A percentile compares a stretch with the other conserved stretches of the same genome.
These are phyloP conservation scores for Perdix hodgsoniae DNA, from an alignment of 2,797 vertebrate genomes.

Conservation along the genomic window DNA sequence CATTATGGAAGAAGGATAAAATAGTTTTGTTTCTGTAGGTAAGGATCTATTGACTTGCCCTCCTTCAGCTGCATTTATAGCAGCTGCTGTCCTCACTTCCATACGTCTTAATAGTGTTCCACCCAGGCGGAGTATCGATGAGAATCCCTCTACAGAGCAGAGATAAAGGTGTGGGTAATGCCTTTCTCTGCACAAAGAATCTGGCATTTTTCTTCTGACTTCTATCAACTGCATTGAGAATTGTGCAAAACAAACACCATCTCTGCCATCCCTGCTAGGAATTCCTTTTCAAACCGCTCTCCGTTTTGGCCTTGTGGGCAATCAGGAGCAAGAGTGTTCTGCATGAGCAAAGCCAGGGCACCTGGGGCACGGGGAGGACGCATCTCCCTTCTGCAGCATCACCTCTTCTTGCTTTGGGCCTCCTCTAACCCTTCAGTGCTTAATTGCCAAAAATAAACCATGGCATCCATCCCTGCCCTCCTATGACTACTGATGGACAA, in stretches of 20 bases:
- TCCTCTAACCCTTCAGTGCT: not conserved
- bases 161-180: not conserved
- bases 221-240: not conserved
- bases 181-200: not conserved
- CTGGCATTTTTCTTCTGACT: not conserved
- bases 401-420: not conserved
- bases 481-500: not conserved
- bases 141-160: not conserved
- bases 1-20: conserved; percentile 20
- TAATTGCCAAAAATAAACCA: not conserved
- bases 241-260: not conserved
- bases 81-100: not conserved
- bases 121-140: not conserved
- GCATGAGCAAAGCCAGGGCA: not conserved
- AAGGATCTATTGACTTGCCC: conserved; percentile 38
- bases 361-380: fast-evolving
- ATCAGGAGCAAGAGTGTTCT: not conserved
- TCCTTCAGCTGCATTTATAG: not conserved
- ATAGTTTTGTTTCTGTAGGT: conserved; percentile 33
- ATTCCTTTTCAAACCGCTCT: not conserved
- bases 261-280: not conserved
- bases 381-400: not conserved
- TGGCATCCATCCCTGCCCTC: not conserved
- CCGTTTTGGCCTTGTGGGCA: not conserved
- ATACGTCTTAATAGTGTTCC: not conserved